Percentiles rank a stretch among this genome's conserved stretches.
Evolutionary conservation across 2,797 vertebrate species (phyloP).

Genomic region (Enteromius trimaculatus): DNA sequence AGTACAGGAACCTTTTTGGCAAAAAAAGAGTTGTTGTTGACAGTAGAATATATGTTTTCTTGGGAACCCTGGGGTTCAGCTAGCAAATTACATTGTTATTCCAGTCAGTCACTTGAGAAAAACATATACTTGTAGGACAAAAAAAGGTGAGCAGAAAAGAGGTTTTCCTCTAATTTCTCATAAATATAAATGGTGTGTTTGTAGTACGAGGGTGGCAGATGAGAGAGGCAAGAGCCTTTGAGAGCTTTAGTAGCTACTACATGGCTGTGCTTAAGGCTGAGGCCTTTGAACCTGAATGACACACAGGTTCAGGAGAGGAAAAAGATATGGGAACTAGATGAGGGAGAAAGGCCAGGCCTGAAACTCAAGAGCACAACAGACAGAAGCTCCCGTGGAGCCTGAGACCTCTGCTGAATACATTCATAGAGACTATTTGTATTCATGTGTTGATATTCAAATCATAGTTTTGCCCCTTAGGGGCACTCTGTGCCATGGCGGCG

Average conservation of each 20-base stretch:
- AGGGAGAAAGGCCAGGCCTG: constrained; percentile 11
- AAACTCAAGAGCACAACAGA: constrained; percentile 11
- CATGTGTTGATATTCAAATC: constrained; percentile 45
- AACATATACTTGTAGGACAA: constrained; percentile 1
- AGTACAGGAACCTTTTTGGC: neutral
- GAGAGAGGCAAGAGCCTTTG: neutral
- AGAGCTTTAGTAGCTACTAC: constrained; percentile 18
- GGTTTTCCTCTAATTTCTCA: constrained; percentile 38
- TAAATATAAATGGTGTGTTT: constrained; percentile 47
- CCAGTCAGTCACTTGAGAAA: constrained; percentile 9
- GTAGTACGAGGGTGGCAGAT: constrained; percentile 24
- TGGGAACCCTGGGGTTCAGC: neutral
- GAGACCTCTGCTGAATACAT: constrained; percentile 33
- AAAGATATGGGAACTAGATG: neutral
- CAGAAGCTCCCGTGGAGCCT: constrained; percentile 12
- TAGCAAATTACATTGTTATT: neutral
- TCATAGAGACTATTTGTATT: constrained; percentile 46
- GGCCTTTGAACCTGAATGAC: constrained; percentile 37
- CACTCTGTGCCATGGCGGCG: neutral
- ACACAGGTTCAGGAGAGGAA: neutral
- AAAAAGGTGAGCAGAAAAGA: neutral
- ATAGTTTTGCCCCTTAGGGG: neutral
- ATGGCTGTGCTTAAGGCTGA: constrained; percentile 14
- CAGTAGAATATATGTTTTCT: neutral
- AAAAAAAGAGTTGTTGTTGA: constrained; percentile 27